A percentile compares a stretch with the other conserved stretches of the same genome.
Conservation (phyloP, 2,797 vertebrate genomes). For the Acipenser transmontanus region DNA sequence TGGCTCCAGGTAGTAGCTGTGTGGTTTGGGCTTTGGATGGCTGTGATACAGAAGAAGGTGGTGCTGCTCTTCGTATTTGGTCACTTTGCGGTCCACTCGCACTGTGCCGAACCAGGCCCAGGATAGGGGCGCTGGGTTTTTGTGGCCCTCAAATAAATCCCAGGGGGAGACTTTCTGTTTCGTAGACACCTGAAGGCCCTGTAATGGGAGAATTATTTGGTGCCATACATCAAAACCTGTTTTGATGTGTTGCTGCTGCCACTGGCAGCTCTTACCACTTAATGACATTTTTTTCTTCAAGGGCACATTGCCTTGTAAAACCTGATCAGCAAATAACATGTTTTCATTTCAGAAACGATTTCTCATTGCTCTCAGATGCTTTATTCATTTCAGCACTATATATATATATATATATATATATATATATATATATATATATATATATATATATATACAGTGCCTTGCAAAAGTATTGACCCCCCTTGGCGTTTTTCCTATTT, state of each 20-base stretch:
- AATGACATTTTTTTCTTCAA: conserved; percentile 86
- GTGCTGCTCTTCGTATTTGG: conserved; percentile 93
- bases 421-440: no score
- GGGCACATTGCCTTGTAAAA: conserved; percentile 29
- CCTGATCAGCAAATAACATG: no score
- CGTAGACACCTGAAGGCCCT: conserved; percentile 97
- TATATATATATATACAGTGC: no score
- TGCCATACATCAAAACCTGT: background rate
- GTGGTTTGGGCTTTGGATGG: conserved; percentile 90
- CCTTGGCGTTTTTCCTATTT: no score
- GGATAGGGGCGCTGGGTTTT: conserved; percentile 88
- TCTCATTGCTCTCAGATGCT: no score
- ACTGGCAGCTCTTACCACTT: background rate
- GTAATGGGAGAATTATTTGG: conserved; percentile 26
- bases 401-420: no score
- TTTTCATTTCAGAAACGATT: no score
- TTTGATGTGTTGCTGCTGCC: background rate
- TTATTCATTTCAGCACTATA: no score
- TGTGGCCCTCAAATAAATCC: conserved; percentile 95
- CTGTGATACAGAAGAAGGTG: conserved; percentile 93
- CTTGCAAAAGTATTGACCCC: no score
- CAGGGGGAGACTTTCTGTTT: conserved; percentile 98
- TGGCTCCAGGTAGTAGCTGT: conserved; percentile 90
- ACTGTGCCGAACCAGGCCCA: conserved; percentile 98
- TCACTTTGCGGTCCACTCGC: conserved; percentile 88